Evolutionary conservation across 1,140 invertebrate species (phyloP), one percentile per base, ranked within the genome.

Genomic region (Colletes latitarsis): DNA sequence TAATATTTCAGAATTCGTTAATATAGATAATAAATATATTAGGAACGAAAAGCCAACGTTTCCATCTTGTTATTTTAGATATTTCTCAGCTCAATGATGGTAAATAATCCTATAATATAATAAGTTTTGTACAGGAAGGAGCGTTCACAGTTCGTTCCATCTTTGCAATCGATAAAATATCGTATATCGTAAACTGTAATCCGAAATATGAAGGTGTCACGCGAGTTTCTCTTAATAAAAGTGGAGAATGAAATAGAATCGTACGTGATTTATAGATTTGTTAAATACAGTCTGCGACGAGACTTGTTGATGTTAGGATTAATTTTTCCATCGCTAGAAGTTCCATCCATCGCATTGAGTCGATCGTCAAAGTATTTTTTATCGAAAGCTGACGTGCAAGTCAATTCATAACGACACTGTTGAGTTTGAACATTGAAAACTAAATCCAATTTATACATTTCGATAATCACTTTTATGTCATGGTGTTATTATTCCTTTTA

Each of bases 221-320:
- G 62, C 62, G 17, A 64, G 17, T 43, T 43, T 43, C 10, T 21
- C 62, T 64, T 64, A 43, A 43, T 15, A n/a, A 46, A 19, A 17
- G 4, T 46, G 63, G 4, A 9, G n/a, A 69, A 55, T 69, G 52
- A 69, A 69, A 53, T 1, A 41, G 21, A 39, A 21, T 49, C 12
- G 39, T 52, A 21, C 4, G 21, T 19, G 67, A 55, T 55, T 69
- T 69, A 53, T 53, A 53, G 67, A 53, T 69, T 69, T 69, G 52
- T 69, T 15, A 5, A 17, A 30, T 49, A 3, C 49, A 17, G 41
- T 5, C 30, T 4, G 67, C 14, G 9, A n/a, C 19, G n/a, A n/a
- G 43, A 8, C 17, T 8, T 5, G 63, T 66, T 66, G 63, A 46
- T 17, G 49, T 14, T 6, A 1, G 67, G 19, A 53, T 69, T 52